These are phyloP conservation scores for Chamaea fasciata DNA, from an alignment of 2,113 vertebrate genomes.

Conservation along the genomic window DNA sequence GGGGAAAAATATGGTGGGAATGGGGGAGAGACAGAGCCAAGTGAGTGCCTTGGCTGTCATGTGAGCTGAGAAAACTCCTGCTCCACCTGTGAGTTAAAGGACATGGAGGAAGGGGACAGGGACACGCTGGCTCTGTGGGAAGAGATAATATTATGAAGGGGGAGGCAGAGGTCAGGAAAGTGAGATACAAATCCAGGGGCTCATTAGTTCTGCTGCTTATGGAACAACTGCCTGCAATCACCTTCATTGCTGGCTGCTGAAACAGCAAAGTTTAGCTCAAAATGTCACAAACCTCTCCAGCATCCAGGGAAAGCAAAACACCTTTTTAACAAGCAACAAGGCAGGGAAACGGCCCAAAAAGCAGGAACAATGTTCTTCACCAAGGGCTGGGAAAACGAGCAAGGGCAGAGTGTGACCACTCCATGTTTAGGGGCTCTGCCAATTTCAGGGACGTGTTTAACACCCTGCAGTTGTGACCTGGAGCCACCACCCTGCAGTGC, in stretches of 20 bases:
- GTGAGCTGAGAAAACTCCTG: background rate
- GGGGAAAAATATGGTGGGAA: background rate
- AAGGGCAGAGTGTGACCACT: background rate
- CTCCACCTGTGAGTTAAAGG: background rate
- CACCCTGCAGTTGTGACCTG: background rate
- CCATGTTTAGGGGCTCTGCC: background rate
- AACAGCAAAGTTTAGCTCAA: slow-evolving; percentile 17
- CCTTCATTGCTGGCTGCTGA: slow-evolving; percentile 2
- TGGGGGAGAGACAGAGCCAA: background rate
- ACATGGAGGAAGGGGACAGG: background rate
- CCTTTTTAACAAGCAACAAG: background rate
- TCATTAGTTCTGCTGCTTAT: slow-evolving; percentile 17
- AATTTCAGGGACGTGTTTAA: background rate
- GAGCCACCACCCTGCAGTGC: background rate
- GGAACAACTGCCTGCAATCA: background rate
- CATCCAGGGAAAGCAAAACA: background rate
- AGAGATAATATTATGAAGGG: background rate
- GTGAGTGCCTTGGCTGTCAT: background rate
- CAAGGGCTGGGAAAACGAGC: background rate
- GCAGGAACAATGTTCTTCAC: background rate
- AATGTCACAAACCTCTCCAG: background rate
- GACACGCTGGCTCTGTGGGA: background rate
- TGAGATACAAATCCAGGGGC: slow-evolving; percentile 6
- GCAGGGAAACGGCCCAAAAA: background rate
- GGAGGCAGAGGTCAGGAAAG: background rate